These are phyloP conservation scores for Penaeus indicus DNA, from an alignment of 1,140 invertebrate species.

Conservation along the genomic window DNA sequence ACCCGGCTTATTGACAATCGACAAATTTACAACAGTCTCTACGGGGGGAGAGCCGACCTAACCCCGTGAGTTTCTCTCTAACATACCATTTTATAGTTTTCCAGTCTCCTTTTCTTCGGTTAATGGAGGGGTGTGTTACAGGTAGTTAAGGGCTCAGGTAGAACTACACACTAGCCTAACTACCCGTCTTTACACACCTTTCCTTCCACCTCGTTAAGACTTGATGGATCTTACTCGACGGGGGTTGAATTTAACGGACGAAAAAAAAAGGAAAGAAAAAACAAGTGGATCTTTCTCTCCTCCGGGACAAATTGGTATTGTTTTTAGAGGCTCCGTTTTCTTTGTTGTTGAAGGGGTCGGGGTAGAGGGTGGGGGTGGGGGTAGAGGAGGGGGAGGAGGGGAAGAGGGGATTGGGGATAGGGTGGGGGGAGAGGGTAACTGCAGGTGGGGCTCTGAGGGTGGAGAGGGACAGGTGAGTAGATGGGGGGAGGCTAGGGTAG, in stretches of 20 bases:
- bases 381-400: not conserved
- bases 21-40: too few relatives aligned
- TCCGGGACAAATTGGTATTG: constrained; percentile 35
- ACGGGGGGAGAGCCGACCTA: not conserved
- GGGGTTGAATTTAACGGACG: constrained; percentile 10
- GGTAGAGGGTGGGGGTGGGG: too few relatives aligned
- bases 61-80: not conserved
- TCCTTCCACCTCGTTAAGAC: constrained; percentile 56
- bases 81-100: constrained; percentile 1
- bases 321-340: not conserved
- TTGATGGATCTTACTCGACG: constrained; percentile 47
- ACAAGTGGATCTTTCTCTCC: constrained; percentile 1
- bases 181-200: constrained; percentile 46
- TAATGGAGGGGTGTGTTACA: constrained; percentile 41
- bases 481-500: not conserved
- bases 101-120: constrained; percentile 19
- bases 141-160: constrained; percentile 44
- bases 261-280: constrained; percentile 7
- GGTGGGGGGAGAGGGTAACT: too few relatives aligned
- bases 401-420: not conserved
- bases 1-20: too few relatives aligned
- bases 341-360: not conserved
- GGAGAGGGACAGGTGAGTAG: not conserved
- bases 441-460: not conserved
- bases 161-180: constrained; percentile 37